Evolutionary conservation across 2,888 invertebrate genomes (phyloP).

Genomic region (Cephus runcator): DNA sequence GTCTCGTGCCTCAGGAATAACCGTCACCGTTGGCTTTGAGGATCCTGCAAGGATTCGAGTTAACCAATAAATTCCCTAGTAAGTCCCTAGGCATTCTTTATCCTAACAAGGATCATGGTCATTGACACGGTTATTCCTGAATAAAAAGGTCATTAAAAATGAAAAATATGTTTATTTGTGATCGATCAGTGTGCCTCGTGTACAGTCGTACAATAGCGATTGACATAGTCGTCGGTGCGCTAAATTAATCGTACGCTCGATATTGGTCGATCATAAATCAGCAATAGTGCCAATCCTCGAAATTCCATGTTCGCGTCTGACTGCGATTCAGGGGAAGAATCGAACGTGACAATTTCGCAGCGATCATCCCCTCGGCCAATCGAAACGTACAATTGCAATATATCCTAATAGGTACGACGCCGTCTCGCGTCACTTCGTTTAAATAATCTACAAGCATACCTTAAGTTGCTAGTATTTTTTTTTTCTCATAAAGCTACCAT

Average conservation of each 20-base stretch:
- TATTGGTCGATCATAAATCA: background rate
- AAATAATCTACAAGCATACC: constrained; percentile 42
- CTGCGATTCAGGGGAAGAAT: background rate
- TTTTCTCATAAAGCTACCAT: constrained; percentile 24
- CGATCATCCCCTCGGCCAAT: background rate
- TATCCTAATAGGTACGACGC: background rate
- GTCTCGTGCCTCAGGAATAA: constrained; percentile 47
- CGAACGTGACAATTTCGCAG: background rate
- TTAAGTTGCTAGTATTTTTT: constrained; percentile 30
- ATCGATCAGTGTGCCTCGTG: constrained; percentile 49
- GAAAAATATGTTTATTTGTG: constrained; percentile 61
- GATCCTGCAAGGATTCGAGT: constrained; percentile 39
- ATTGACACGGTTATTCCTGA: background rate
- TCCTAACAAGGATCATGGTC: background rate
- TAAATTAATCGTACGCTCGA: constrained; percentile 4
- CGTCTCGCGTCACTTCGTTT: constrained; percentile 14
- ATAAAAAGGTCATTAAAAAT: constrained; percentile 50
- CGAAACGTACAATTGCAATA: background rate
- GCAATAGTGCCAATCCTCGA: too few species aligned
- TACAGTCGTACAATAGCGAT: constrained; percentile 51
- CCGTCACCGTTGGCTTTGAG: constrained; percentile 40
- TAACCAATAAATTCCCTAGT: background rate
- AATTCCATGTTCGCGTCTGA: background rate
- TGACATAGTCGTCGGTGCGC: constrained; percentile 15
- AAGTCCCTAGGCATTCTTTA: background rate